phyloP scores from a whole-genome alignment of 64 coral and sea anemone species.

The Dendrophyllia cribrosa region DNA sequence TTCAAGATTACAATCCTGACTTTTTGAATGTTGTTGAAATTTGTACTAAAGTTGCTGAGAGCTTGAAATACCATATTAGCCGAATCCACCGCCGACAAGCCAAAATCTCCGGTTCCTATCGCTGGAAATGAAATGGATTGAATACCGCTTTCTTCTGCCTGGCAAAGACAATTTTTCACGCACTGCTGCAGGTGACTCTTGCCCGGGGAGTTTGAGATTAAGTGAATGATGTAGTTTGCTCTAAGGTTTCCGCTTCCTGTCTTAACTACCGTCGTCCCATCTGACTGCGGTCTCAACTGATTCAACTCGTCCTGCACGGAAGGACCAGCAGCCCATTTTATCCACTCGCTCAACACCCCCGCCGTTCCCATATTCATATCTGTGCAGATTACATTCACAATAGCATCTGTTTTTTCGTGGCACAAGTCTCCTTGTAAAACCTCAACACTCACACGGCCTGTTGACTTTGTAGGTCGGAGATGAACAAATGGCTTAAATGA shows the following conservation, averaged over 20 bases:
- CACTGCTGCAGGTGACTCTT: slow-evolving; percentile 10
- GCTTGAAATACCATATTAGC: slow-evolving; percentile 63
- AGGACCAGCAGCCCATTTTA: slow-evolving; percentile 15
- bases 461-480: neutral
- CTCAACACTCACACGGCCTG: neutral
- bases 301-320: slow-evolving; percentile 63
- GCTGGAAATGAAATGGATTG: slow-evolving; percentile 54
- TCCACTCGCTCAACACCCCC: slow-evolving; percentile 69
- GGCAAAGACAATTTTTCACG: slow-evolving; percentile 40
- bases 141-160: slow-evolving; percentile 7
- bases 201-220: neutral
- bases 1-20: slow-evolving; percentile 1
- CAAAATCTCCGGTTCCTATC: slow-evolving; percentile 43
- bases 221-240: slow-evolving; percentile 12
- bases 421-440: slow-evolving; percentile 64
- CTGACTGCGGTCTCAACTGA: slow-evolving; percentile 43
- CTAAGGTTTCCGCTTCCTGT: slow-evolving; percentile 62
- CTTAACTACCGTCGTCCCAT: slow-evolving; percentile 68
- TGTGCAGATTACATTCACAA: slow-evolving; percentile 73
- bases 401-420: slow-evolving; percentile 66
- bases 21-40: neutral
- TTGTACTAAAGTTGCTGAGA: slow-evolving; percentile 12
- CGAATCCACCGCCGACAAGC: slow-evolving; percentile 34
- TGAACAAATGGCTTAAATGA: neutral
- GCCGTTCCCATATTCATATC: slow-evolving; percentile 81